phyloP scores from a whole-genome alignment of 2,888 invertebrate species.

The Ennomos quercinarius region DNA sequence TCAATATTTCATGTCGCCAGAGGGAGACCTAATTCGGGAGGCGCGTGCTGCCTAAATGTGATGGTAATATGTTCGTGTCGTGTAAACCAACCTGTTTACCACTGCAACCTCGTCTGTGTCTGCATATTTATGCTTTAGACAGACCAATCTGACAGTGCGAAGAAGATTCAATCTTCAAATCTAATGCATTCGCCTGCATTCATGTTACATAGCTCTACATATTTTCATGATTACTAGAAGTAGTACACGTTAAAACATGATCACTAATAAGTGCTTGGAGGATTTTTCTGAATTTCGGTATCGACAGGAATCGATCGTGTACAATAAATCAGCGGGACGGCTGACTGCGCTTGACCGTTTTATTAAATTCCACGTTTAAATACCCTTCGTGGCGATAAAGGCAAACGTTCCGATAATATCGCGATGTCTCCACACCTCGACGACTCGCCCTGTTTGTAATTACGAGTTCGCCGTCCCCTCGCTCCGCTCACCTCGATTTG shows the following conservation, averaged over 20 bases:
- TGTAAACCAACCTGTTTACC: conserved; percentile 22
- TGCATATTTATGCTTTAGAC: conserved; percentile 9
- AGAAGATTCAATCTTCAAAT: conserved; percentile 3
- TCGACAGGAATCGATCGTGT: conserved; percentile 28
- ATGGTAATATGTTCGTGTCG: conserved; percentile 50
- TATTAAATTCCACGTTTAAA: conserved; percentile 78
- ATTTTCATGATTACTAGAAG: background rate
- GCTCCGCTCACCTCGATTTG: conserved; percentile 29
- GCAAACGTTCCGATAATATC: conserved; percentile 74
- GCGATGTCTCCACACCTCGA: conserved; percentile 73
- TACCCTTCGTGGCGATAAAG: conserved; percentile 65
- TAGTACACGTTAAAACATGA: no score
- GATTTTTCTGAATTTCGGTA: conserved; percentile 6
- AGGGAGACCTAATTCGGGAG: conserved; percentile 56
- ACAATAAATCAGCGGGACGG: conserved; percentile 63
- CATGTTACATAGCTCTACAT: background rate
- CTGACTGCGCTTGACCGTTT: conserved; percentile 60
- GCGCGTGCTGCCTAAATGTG: conserved; percentile 49
- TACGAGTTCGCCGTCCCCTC: conserved; percentile 54
- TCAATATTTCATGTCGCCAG: conserved; percentile 63
- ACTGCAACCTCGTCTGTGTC: background rate
- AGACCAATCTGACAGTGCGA: conserved; percentile 6
- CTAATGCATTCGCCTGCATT: background rate
- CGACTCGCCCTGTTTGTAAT: conserved; percentile 67
- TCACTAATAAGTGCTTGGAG: no score